phyloP scores from a whole-genome alignment of 2,113 vertebrate genomes.

The Eulacestoma nigropectus region DNA sequence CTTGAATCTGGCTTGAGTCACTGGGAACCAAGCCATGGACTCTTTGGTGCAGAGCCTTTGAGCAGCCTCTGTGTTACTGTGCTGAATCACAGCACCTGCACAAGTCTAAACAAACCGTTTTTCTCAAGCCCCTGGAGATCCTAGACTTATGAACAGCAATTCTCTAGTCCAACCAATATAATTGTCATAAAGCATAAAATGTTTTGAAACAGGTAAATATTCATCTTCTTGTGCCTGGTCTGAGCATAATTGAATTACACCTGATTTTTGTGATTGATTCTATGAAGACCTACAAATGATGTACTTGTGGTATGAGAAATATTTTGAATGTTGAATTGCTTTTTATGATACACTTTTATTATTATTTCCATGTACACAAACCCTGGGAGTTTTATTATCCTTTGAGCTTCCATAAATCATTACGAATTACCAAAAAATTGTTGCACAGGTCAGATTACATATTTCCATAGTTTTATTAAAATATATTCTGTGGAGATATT shows the following conservation, averaged over 20 bases:
- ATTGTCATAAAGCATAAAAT: not conserved
- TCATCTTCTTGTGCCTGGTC: not conserved
- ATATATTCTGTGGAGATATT: not conserved
- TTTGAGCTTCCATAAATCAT: slow-evolving; percentile 6
- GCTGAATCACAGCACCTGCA: slow-evolving; percentile 40
- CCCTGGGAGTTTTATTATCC: not conserved
- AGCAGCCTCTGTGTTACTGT: not conserved
- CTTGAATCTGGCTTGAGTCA: slow-evolving; percentile 5
- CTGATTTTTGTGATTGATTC: slow-evolving; percentile 1
- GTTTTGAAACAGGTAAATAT: not conserved
- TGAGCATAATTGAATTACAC: not conserved
- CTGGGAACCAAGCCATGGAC: not conserved
- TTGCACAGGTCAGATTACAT: not conserved
- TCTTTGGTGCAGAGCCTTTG: not conserved
- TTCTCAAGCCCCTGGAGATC: not conserved
- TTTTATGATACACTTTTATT: not conserved
- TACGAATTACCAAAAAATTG: not conserved
- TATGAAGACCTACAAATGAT: not conserved
- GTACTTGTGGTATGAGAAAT: not conserved
- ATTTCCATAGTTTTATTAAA: not conserved
- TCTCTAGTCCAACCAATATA: not conserved
- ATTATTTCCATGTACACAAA: slow-evolving; percentile 40
- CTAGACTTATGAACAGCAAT: not conserved
- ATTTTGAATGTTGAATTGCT: not conserved
- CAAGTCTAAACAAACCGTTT: not conserved